These are phyloP conservation scores for Drosophila merina DNA, from an alignment of 2,888 invertebrate species.

Conservation along the genomic window DNA sequence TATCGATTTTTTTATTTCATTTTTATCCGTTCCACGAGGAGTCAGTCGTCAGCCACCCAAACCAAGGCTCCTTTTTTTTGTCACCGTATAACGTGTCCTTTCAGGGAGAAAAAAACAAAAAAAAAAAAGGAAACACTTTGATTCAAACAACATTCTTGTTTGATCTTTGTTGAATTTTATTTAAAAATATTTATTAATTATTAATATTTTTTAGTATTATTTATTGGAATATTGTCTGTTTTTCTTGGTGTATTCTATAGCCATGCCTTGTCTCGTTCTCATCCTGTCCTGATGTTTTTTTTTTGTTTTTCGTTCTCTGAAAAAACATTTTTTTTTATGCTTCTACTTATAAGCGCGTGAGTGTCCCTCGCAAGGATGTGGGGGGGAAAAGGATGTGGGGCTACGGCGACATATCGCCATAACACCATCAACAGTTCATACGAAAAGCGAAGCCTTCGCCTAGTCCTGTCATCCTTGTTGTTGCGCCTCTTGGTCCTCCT, in stretches of 20 bases:
- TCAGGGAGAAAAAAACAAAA: neutral
- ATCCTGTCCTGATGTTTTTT: conserved; percentile 53
- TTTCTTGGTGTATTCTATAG: conserved; percentile 24
- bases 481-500: conserved; percentile 1
- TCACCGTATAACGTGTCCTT: conserved; percentile 45
- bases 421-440: conserved; percentile 78
- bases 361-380: neutral
- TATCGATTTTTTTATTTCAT: conserved; percentile 81
- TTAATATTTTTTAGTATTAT: no score
- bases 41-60: conserved; percentile 13
- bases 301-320: conserved; percentile 61
- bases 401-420: conserved; percentile 76
- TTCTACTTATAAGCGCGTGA: conserved; percentile 67
- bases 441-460: conserved; percentile 27
- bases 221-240: neutral
- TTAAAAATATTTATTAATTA: no score
- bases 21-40: conserved; percentile 67
- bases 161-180: no score
- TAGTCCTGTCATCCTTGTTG: conserved; percentile 3
- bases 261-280: conserved; percentile 5
- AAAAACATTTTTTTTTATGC: conserved; percentile 65
- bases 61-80: conserved; percentile 18
- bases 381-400: conserved; percentile 2
- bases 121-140: neutral
- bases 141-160: neutral